Conservation (phyloP, 2,888 invertebrate species). For the Eupithecia subfuscata region DNA sequence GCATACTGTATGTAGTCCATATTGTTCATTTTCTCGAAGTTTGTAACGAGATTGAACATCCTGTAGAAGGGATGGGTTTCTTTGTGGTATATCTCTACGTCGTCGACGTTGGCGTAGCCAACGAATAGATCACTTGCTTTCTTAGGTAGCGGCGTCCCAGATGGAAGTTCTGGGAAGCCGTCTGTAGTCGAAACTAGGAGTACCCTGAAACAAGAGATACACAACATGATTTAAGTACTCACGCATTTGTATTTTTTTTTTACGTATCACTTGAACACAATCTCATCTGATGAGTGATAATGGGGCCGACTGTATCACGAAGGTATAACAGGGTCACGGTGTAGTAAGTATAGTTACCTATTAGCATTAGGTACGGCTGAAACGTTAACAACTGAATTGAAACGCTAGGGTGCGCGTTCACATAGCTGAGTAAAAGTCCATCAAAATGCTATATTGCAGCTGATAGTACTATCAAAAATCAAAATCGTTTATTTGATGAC, state of each 20-base stretch:
- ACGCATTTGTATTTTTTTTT: background rate
- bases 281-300: background rate
- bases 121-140: slow-evolving; percentile 65
- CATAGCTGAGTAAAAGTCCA: too few species aligned
- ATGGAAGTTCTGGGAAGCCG: slow-evolving; percentile 60
- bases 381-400: too few species aligned
- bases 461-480: too few species aligned
- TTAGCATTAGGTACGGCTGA: too few species aligned
- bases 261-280: background rate
- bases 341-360: too few species aligned
- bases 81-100: slow-evolving; percentile 68
- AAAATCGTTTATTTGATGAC: too few species aligned
- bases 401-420: too few species aligned
- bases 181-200: slow-evolving; percentile 80
- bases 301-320: background rate
- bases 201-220: slow-evolving; percentile 69
- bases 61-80: slow-evolving; percentile 83
- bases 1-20: slow-evolving; percentile 88
- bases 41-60: slow-evolving; percentile 89
- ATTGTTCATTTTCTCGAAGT: slow-evolving; percentile 87
- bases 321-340: too few species aligned
- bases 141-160: slow-evolving; percentile 39
- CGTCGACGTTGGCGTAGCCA: slow-evolving; percentile 64
- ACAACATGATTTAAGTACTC: background rate
- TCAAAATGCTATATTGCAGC: too few species aligned